Conservation (phyloP, 2,888 invertebrate genomes). For the Carabus problematicus region DNA sequence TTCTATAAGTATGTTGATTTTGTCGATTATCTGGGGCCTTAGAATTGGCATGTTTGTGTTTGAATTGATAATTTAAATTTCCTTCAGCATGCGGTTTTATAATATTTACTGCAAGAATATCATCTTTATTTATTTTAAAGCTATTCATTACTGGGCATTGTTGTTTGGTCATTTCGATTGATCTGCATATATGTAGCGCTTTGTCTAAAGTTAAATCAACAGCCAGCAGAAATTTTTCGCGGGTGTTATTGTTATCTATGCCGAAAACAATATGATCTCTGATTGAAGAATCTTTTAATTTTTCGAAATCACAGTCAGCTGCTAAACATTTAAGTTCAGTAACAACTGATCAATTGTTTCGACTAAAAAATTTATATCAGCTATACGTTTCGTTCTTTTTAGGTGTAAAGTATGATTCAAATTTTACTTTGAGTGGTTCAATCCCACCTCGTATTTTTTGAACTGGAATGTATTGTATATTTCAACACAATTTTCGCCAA, state of each 20-base stretch:
- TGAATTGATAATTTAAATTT: too few species aligned
- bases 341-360: constrained; percentile 42
- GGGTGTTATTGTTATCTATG: constrained; percentile 33
- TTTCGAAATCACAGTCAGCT: constrained; percentile 44
- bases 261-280: constrained; percentile 44
- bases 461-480: constrained; percentile 43
- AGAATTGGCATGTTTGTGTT: too few species aligned
- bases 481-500: constrained; percentile 44
- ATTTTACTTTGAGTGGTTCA: constrained; percentile 30
- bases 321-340: constrained; percentile 38
- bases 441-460: constrained; percentile 26
- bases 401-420: constrained; percentile 44
- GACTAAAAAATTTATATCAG: constrained; percentile 41
- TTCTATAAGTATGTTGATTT: constrained; percentile 12
- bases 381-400: constrained; percentile 43
- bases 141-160: too few species aligned
- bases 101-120: too few species aligned
- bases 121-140: too few species aligned
- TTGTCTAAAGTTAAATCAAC: constrained; percentile 29
- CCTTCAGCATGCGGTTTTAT: too few species aligned
- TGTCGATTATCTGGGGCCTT: background rate
- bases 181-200: constrained; percentile 35
- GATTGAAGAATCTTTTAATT: too few species aligned
- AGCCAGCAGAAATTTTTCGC: constrained; percentile 36
- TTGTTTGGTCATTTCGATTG: constrained; percentile 35